Evolutionary conservation across 2,888 invertebrate genomes (phyloP), one percentile per base, ranked within the genome.

Genomic region (Lypha dubia): DNA sequence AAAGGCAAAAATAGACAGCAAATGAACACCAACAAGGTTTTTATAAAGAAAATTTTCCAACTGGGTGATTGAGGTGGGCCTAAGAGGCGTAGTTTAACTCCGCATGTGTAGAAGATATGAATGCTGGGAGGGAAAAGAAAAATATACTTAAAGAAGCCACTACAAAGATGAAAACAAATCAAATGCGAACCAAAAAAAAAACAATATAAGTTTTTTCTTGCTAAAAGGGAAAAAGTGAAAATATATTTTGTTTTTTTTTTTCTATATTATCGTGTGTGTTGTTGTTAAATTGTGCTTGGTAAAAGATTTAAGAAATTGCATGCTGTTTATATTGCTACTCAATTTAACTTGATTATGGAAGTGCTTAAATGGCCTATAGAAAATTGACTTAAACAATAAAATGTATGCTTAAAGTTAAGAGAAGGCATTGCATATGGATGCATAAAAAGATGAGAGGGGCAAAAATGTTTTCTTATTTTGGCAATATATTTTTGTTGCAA

Each of bases 1-100:
- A 63, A 79, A 81, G 84, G 84, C 84, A 84, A 46, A 75, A 70
- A 60, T 44, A 75, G 13, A 17, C 24, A 58, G 38, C 24, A 75
- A 71, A 68, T 41, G 28, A 56, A 49, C 62, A 62, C 24, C 60
- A 46, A 62, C 56, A 53, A 80, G 56, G 22, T 38, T 53, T 17
- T n/a, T n/a, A 62, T 58, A 41, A 73, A 74, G 58, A 49, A 68
- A 68, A 70, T 80, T 74, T 84, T 81, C 74, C 81, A 74, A 77
- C 73, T 51, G 68, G 81, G 58, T 74, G 77, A 81, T 68, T 87
- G 86, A 85, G 87, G 87, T 87, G 86, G 87, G 86, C 86, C 84
- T 62, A 84, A 82, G 79, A 87, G 88, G 88, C 88, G 88, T 87
- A 80, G 84, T 86, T 86, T 85, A 79, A 77, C 82, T 87, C 71